Conservation (phyloP, 2,888 invertebrate genomes). For the Phaedon cochleariae region DNA sequence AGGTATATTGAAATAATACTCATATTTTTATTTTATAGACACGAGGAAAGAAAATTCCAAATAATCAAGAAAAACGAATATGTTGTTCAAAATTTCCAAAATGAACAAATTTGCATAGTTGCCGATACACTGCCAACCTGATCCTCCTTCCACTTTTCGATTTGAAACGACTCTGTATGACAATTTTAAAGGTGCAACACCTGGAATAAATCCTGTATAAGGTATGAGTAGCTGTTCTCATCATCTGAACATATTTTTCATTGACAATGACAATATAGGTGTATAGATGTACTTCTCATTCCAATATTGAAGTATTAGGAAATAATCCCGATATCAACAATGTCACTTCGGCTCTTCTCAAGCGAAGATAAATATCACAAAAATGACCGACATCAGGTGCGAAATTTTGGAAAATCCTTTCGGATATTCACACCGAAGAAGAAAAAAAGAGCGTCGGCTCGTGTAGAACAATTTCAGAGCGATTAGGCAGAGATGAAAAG, state of each 20-base stretch:
- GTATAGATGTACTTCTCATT: neutral
- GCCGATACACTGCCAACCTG: no score
- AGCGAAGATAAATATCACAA: conserved; percentile 23
- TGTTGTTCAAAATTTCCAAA: no score
- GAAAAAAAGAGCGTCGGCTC: conserved; percentile 28
- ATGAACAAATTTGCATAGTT: no score
- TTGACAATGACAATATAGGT: no score
- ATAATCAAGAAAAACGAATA: no score
- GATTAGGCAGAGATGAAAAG: neutral
- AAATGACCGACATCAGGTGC: conserved; percentile 23
- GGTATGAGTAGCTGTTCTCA: neutral
- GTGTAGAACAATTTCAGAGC: conserved; percentile 10
- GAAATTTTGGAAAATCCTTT: conserved; percentile 21
- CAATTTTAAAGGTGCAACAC: neutral
- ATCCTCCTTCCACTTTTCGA: no score
- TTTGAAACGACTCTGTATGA: no score
- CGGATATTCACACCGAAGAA: conserved; percentile 25
- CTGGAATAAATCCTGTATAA: neutral
- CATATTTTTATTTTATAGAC: no score
- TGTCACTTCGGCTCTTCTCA: conserved; percentile 3
- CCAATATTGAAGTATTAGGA: conserved; percentile 2
- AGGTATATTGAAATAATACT: no score
- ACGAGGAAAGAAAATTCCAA: no score
- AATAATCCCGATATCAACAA: conserved; percentile 13
- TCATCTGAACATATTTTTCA: neutral